Percentiles rank a stretch among this genome's conserved stretches.
These are phyloP conservation scores for Grammomys dolichurus DNA, from an alignment of 2,113 vertebrate species.

Conservation along the genomic window DNA sequence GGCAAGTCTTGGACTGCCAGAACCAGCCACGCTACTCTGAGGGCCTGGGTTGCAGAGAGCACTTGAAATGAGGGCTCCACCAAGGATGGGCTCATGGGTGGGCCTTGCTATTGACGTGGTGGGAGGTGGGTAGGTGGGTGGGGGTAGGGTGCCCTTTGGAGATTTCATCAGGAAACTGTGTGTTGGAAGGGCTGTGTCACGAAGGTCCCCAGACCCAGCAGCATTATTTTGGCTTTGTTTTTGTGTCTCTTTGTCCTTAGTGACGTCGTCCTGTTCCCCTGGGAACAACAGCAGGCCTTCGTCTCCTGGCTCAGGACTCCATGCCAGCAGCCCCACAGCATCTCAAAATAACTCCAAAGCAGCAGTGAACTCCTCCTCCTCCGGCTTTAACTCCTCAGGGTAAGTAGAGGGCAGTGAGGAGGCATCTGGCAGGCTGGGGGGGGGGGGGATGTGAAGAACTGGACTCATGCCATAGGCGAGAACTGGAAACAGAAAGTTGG, in stretches of 20 bases:
- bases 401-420: conserved; percentile 67
- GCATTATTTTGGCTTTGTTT: conserved; percentile 55
- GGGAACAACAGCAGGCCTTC: conserved; percentile 89
- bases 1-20: conserved; percentile 43
- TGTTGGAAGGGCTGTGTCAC: not conserved
- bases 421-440: not conserved
- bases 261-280: conserved; percentile 90
- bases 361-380: conserved; percentile 83
- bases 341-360: conserved; percentile 89
- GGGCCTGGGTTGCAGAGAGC: not conserved
- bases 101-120: not conserved
- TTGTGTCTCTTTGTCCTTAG: conserved; percentile 78
- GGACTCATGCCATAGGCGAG: not conserved
- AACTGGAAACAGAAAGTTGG: not conserved
- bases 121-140: not conserved
- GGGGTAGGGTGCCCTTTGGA: not conserved
- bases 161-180: not conserved
- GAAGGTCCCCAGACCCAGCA: not conserved
- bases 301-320: conserved; percentile 87
- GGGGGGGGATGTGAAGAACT: not conserved
- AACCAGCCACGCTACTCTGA: conserved; percentile 36
- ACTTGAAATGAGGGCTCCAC: not conserved
- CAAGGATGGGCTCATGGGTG: not conserved
- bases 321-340: conserved; percentile 86
- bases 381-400: conserved; percentile 89